phyloP scores from a whole-genome alignment of 1,140 invertebrate species.

The Arion vulgaris region DNA sequence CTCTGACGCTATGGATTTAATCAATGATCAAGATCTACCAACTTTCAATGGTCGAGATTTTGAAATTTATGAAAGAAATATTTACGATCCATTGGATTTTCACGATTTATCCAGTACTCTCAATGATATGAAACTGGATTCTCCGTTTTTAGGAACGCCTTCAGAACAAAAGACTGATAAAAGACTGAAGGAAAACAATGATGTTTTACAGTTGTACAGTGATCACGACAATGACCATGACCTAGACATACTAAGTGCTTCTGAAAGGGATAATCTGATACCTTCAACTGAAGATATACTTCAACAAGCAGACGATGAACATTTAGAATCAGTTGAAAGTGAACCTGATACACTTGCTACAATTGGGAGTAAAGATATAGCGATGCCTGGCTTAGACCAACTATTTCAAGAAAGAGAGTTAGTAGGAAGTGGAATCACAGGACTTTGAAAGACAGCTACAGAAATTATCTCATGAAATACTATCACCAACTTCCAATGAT shows the following conservation, averaged over 20 bases:
- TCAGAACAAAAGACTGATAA: no score
- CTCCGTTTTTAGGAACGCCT: no score
- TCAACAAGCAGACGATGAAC: background rate
- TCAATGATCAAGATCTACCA: background rate
- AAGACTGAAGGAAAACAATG: background rate
- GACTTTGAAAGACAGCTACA: no score
- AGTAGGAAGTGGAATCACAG: no score
- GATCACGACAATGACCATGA: background rate
- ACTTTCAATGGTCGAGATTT: background rate
- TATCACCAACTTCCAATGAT: no score
- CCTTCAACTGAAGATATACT: background rate
- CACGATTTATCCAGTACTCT: background rate
- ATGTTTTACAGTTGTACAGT: background rate
- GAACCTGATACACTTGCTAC: background rate
- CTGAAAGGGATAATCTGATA: background rate
- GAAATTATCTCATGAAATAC: no score
- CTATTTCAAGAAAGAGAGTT: no score
- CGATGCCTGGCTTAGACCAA: no score
- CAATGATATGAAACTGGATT: background rate
- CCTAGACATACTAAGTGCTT: background rate
- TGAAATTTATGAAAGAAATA: background rate
- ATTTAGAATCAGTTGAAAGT: background rate
- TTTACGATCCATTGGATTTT: background rate
- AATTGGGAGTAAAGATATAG: background rate
- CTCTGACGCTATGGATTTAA: background rate